Evolutionary conservation across 2,888 invertebrate genomes (phyloP).

Genomic region (Morpho deidamia): DNA sequence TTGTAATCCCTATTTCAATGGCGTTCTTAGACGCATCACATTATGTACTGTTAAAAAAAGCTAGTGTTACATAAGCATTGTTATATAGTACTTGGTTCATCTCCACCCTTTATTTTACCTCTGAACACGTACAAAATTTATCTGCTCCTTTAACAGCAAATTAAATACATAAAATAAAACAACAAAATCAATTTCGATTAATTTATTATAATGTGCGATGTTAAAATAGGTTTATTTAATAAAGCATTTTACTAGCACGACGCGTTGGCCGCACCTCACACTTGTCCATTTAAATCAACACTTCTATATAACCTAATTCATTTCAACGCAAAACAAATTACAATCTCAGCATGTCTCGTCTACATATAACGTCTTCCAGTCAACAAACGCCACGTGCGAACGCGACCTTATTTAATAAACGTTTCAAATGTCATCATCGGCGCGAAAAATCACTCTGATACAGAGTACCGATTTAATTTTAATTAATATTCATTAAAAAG

Average conservation of each 20-base stretch:
- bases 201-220: conserved; percentile 79
- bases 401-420: not conserved
- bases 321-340: conserved; percentile 43
- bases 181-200: conserved; percentile 64
- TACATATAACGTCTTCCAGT: too few relatives aligned
- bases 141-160: too few relatives aligned
- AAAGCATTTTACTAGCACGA: conserved; percentile 67
- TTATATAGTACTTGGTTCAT: too few relatives aligned
- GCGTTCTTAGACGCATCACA: too few relatives aligned
- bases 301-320: conserved; percentile 55
- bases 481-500: conserved; percentile 51
- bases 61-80: too few relatives aligned
- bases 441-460: conserved; percentile 58
- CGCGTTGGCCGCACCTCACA: conserved; percentile 40
- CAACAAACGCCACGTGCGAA: not conserved
- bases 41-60: too few relatives aligned
- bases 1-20: too few relatives aligned
- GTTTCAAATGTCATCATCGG: conserved; percentile 39
- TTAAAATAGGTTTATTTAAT: conserved; percentile 75
- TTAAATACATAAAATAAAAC: conserved; percentile 30
- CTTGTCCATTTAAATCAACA: conserved; percentile 48
- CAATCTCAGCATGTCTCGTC: conserved; percentile 30
- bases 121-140: too few relatives aligned
- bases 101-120: too few relatives aligned
- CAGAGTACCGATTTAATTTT: conserved; percentile 58